A percentile compares a stretch with the other conserved stretches of the same genome.
Evolutionary conservation across 2,888 invertebrate species (phyloP).

Genomic region (Sinhomidia bicolor): DNA sequence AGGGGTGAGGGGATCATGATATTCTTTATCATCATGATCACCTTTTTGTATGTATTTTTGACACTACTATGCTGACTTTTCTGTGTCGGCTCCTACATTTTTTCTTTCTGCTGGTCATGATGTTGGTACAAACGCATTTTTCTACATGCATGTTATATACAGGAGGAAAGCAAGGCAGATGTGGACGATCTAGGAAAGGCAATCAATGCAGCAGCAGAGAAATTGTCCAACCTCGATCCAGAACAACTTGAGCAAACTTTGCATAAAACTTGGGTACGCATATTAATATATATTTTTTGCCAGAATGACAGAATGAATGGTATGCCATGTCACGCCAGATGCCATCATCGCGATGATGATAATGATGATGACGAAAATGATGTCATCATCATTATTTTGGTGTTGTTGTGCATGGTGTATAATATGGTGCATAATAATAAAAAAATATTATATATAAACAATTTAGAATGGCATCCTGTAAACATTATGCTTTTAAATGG

Average conservation of each 20-base stretch:
- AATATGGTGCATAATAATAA: slow-evolving; percentile 15
- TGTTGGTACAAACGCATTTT: background rate
- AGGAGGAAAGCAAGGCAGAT: slow-evolving; percentile 83
- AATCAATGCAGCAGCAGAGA: slow-evolving; percentile 82
- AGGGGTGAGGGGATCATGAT: background rate
- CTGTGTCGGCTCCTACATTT: background rate
- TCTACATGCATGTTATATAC: background rate
- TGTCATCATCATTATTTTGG: slow-evolving; percentile 46
- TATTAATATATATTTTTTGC: background rate
- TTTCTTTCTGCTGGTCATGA: background rate
- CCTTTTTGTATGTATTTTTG: background rate
- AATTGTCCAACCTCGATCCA: slow-evolving; percentile 57
- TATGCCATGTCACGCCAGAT: slow-evolving; percentile 33
- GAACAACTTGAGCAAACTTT: slow-evolving; percentile 67
- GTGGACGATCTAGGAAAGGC: slow-evolving; percentile 88
- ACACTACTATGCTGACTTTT: background rate
- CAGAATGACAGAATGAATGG: background rate
- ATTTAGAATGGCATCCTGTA: background rate
- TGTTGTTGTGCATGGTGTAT: background rate
- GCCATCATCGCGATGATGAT: background rate
- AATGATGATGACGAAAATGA: slow-evolving; percentile 8
- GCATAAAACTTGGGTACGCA: slow-evolving; percentile 73
- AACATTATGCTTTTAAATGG: slow-evolving; percentile 18
- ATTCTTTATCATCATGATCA: too few relatives aligned
- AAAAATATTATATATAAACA: background rate